Conservation (phyloP, 1,140 invertebrate genomes). For the Zaprionus taronus region DNA sequence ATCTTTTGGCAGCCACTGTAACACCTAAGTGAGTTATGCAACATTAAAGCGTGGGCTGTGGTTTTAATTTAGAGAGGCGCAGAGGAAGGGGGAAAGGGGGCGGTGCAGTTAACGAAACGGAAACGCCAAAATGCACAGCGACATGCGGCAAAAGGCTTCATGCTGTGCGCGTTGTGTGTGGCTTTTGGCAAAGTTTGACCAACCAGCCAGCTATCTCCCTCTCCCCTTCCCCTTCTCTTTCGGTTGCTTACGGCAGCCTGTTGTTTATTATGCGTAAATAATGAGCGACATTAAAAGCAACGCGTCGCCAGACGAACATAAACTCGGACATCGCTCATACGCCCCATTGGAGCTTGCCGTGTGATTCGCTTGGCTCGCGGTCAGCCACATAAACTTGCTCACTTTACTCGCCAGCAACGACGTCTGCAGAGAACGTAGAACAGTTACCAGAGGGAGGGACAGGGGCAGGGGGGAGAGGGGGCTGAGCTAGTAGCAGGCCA, state of each 20-base stretch:
- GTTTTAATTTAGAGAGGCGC: too few species aligned
- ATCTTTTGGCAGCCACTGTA: not conserved
- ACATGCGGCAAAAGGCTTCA: constrained; percentile 36
- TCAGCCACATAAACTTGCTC: constrained; percentile 56
- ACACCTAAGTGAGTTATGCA: constrained; percentile 15
- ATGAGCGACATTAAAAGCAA: constrained; percentile 60
- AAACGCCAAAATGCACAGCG: constrained; percentile 36
- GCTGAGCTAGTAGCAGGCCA: constrained; percentile 24
- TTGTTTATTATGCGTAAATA: constrained; percentile 67
- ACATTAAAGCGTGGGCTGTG: constrained; percentile 9
- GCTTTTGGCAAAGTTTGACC: constrained; percentile 24
- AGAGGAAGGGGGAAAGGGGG: not conserved
- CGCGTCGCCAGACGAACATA: constrained; percentile 28
- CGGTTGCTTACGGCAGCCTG: not conserved
- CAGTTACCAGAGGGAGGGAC: not conserved
- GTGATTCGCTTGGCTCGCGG: constrained; percentile 29
- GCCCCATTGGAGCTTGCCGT: constrained; percentile 41
- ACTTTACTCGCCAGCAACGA: constrained; percentile 37
- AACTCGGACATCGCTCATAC: constrained; percentile 53
- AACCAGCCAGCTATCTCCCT: not conserved
- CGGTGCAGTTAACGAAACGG: constrained; percentile 29
- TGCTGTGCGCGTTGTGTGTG: constrained; percentile 59
- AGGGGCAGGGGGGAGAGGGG: not conserved
- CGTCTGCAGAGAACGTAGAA: constrained; percentile 27
- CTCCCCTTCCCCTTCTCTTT: not conserved